Conservation (phyloP, 2,113 vertebrate genomes). For the Balaenoptera acutorostrata region DNA sequence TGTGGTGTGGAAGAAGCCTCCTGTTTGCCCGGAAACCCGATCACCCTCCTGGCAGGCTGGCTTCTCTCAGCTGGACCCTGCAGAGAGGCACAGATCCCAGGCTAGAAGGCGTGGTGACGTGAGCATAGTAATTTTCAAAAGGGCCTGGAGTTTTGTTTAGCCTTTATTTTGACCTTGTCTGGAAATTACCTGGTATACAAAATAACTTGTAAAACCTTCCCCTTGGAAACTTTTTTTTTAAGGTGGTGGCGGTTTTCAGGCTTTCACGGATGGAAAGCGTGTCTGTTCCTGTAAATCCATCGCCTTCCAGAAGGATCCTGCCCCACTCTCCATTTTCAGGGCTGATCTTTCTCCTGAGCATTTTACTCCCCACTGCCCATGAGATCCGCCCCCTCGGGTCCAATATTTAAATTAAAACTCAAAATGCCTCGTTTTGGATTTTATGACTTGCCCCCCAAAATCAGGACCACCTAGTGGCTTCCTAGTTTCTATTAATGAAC, state of each 20-base stretch:
- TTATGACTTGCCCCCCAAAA: neutral
- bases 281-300: neutral
- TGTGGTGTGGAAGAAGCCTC: neutral
- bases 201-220: neutral
- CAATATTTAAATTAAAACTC: neutral
- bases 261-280: too few relatives aligned
- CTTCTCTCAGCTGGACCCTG: neutral
- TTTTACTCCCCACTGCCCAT: neutral
- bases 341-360: neutral
- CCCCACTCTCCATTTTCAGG: neutral
- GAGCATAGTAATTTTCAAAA: neutral
- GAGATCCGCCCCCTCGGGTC: neutral
- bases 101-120: neutral
- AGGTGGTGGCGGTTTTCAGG: neutral
- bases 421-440: neutral
- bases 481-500: neutral
- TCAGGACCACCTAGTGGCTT: neutral
- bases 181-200: neutral
- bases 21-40: neutral
- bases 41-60: neutral
- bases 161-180: neutral
- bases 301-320: neutral
- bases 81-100: rapidly evolving
- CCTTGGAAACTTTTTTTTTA: neutral
- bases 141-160: neutral